Evolutionary conservation across 2,113 vertebrate genomes (phyloP), one percentile per base, ranked within the genome.

Genomic region (Brachypteracias leptosomus): DNA sequence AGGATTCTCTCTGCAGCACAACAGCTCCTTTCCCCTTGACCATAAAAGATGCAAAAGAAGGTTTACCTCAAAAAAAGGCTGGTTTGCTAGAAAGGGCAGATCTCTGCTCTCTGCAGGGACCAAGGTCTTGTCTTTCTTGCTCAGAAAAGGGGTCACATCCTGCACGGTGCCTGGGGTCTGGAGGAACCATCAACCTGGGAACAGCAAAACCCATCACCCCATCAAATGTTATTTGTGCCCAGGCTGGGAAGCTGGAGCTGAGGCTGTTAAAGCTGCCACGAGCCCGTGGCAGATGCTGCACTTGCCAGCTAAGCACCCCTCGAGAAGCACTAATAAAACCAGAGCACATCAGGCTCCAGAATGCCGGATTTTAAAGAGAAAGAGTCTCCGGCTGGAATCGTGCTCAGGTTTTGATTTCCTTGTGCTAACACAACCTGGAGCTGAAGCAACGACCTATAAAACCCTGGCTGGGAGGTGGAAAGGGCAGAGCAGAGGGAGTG

Each of bases 231-330:
- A 47, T 55, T 24, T 57, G 85, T 77, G 76, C 36, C 2, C 44
- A 12, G 20, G 44, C 28, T 84, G 89, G 57, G 73, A 38, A 26
- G 46, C 54, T 59, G 26, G 46, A 11, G 3, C 70, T 67, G 54
- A 9, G 71, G 83, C 54, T 68, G n/a, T 19, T 33, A 22, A 28
- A 63, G 65, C 80, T 4, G 25, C 0, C 0, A 40, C 2, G 55
- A 96, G 59, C n/a, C 8, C 2, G 59, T 74, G 84, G 92, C 95
- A 93, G 95, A 92, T 93, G 95, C 88, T 86, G 92, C 93, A 49
- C 93, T 97, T 86, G 70, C 87, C 77, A 54, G 89, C 93, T 63
- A 57, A 95, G 94, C 89, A 89, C 35, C 94, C 91, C 70, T 93
- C 85, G 49, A 91, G 78, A 91, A 70, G 0, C 70, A 85, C 55